These are phyloP conservation scores for Psettodes erumei DNA, from an alignment of 2,113 vertebrate genomes.

Conservation along the genomic window DNA sequence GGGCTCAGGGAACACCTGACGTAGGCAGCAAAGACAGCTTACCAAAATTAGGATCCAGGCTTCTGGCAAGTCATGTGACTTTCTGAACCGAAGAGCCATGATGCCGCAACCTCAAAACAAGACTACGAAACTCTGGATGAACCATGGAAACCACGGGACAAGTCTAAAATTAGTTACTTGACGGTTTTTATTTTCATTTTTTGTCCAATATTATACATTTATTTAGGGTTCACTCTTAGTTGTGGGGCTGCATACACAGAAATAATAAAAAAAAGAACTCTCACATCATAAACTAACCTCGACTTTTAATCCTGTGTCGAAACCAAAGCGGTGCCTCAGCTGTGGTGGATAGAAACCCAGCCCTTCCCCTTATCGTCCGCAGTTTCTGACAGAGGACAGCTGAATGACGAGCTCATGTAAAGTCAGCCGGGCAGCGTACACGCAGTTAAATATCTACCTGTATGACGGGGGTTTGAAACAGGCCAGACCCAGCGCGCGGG, in stretches of 20 bases:
- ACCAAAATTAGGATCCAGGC: background rate
- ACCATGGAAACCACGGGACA: background rate
- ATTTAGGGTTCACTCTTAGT: too few species aligned
- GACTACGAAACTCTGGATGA: background rate
- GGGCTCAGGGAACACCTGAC: background rate
- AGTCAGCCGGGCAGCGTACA: too few species aligned
- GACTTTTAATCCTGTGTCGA: background rate
- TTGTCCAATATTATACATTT: too few species aligned
- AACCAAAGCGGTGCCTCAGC: background rate
- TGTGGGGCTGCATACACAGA: background rate
- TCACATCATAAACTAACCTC: background rate
- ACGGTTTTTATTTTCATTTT: background rate
- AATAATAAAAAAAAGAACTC: background rate
- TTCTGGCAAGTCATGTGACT: background rate
- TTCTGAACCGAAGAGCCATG: background rate
- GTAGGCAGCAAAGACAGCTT: background rate
- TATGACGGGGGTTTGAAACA: conserved; percentile 6
- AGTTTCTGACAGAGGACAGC: background rate
- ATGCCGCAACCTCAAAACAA: background rate
- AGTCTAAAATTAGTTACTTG: background rate
- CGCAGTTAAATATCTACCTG: conserved; percentile 51
- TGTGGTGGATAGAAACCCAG: background rate
- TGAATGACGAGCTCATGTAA: background rate
- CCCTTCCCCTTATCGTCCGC: too few species aligned
- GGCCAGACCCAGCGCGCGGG: conserved; percentile 11